phyloP scores from a whole-genome alignment of 2,113 vertebrate genomes.

The Embiotoca jacksoni region DNA sequence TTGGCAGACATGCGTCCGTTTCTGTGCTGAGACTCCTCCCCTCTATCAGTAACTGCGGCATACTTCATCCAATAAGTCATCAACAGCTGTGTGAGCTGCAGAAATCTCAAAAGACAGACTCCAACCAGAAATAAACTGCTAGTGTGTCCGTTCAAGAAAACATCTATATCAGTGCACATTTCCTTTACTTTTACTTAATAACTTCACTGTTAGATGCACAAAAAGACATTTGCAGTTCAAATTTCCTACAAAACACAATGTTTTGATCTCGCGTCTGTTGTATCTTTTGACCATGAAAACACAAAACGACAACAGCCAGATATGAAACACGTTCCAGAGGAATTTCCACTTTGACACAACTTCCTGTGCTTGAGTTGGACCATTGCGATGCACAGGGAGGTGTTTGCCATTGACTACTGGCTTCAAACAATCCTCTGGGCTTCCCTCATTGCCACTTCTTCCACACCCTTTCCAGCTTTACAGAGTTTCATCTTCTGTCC shows the following conservation, averaged over 20 bases:
- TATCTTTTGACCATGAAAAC: too few species aligned
- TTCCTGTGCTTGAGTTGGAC: conserved; percentile 58
- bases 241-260: too few species aligned
- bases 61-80: conserved; percentile 73
- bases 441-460: conserved; percentile 9
- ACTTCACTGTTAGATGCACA: too few species aligned
- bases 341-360: conserved; percentile 68
- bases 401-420: conserved; percentile 12
- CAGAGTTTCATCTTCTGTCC: conserved; percentile 6
- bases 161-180: background rate
- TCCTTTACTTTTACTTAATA: too few species aligned
- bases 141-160: background rate
- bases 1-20: conserved; percentile 43
- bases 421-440: conserved; percentile 28
- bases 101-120: conserved; percentile 13
- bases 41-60: conserved; percentile 57
- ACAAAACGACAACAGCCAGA: conserved; percentile 20
- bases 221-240: too few species aligned
- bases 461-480: conserved; percentile 2
- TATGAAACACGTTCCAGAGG: conserved; percentile 54
- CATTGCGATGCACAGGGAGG: background rate
- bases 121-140: too few species aligned
- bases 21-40: conserved; percentile 53
- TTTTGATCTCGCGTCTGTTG: too few species aligned
- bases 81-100: conserved; percentile 67